Evolutionary conservation across 1,140 invertebrate species (phyloP), one percentile per base, ranked within the genome.

Genomic region (Papilio helenus): DNA sequence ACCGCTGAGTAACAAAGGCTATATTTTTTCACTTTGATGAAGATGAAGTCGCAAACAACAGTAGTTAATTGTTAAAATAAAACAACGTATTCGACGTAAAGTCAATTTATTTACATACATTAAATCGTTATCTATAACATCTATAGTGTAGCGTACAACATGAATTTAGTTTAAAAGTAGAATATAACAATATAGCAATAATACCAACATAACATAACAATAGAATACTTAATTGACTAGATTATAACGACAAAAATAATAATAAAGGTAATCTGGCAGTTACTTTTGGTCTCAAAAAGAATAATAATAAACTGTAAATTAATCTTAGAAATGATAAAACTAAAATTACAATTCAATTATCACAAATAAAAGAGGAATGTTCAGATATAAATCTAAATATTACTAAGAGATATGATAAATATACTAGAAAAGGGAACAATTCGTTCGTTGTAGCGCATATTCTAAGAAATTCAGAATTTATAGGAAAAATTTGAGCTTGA

Each of bases 371-470:
- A 76, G 71, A 39, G 20, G 55, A 42, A 80, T 42, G 49, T 79
- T 18, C 20, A 79, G 51, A 72, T 79, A 42, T 76, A 83, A 78
- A 71, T 49, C 81, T 82, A 85, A 81, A 81, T 87, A 87, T 85
- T 81, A 84, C 84, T 85, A 87, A 39, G 73, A 85, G 85, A 86
- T 87, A 87, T 85, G 84, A 83, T 80, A 80, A 79, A 61, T 78
- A 78, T 49, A 79, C 72, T 74, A 73, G 42, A 79, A 65, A 81
- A 16, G 76, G 49, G 77, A 81, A 51, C 61, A 65, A 68, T 79
- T 51, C 44, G 68, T 76, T 84, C 79, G 80, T 84, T 82, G 77
- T 80, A 77, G 49, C 34, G 58, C 34, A 29, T 16, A 77, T 55
- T 61, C 80, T 83, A 82, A 80, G 42, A 71, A 74, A 74, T 65